Evolutionary conservation across 1,140 invertebrate species (phyloP).

Genomic region (Anagrus nilaparvatae): DNA sequence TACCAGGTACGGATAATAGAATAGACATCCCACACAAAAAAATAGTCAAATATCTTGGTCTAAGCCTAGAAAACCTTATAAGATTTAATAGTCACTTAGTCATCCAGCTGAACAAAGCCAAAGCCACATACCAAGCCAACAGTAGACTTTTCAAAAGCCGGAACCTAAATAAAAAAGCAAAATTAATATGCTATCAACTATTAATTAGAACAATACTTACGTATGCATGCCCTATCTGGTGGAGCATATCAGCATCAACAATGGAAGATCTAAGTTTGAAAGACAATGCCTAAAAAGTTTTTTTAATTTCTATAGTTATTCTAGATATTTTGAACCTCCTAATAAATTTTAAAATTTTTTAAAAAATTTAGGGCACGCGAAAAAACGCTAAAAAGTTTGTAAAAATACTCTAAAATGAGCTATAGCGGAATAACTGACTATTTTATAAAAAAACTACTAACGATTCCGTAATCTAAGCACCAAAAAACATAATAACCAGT

Average conservation of each 20-base stretch:
- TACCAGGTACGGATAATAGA: no score
- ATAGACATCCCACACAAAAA: not conserved
- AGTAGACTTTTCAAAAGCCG: not conserved
- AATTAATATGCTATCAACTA: not conserved
- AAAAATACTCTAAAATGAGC: no score
- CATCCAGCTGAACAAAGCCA: not conserved
- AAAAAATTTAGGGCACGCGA: no score
- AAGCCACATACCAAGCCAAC: not conserved
- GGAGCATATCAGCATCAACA: constrained; percentile 41
- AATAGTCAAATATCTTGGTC: not conserved
- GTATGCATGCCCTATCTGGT: constrained; percentile 32
- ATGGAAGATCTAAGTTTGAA: constrained; percentile 16
- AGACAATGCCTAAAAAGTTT: no score
- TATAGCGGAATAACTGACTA: no score
- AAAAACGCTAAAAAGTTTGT: no score
- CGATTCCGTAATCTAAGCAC: no score
- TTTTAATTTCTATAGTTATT: no score
- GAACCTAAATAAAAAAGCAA: constrained; percentile 2
- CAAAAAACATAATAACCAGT: no score
- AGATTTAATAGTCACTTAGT: not conserved
- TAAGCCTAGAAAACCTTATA: not conserved
- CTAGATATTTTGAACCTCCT: no score
- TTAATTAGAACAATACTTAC: not conserved
- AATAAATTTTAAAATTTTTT: no score
- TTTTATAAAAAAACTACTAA: no score